Base-by-base conservation (phyloP, 2,797 vertebrate species). In the Smutsia gigantea region DNA sequence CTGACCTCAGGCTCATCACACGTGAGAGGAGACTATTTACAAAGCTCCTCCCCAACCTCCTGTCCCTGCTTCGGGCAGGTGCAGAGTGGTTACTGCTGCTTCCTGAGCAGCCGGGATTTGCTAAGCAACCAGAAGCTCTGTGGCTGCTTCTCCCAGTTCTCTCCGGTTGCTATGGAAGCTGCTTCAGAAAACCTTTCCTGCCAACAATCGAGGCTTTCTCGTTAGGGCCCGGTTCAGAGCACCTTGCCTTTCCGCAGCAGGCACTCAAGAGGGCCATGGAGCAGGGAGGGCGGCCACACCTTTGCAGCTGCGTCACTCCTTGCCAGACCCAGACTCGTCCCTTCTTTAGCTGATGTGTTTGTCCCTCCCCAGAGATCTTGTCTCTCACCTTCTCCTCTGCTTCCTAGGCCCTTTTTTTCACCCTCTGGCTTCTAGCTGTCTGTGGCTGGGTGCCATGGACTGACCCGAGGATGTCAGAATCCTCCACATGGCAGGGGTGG, bases 101-200 rank as follows among this genome's bases (percentile, higher is more conserved):
- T 72, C 77, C 42, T 11, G 27, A 51, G 83, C 91, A 72, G 93
- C 37, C 42, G 0, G 51, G 51, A 1, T 72, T 90, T 90, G 92
- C 96, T 94, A 94, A 86, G 96, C 97, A 95, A 97, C 96, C 87
- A 42, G 89, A 59, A 59, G 63, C 71, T 63, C 72, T 63, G 66
- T 25, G 9, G 75, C 75, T 15, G 59, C n/a, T 61, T 57, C 79
- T 72, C 88, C 71, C 13, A 0, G 31, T 51, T 66, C 78, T 84
- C 89, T 55, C 19, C 0, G 46, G 96, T 97, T 97, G 96, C 97
- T 88, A 96, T 96, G 96, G 96, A 95, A 97, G 96, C 94, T 51
- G 84, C 61, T 92, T 69, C 13, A 88, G 90, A 55, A 90, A 97
- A 53, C 18, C 92, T 86, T 51, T 55, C 81, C 72, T 94, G 83